These are phyloP conservation scores for Pachyrhynchus sulphureomaculatus DNA, from an alignment of 1,140 invertebrate species.

Conservation along the genomic window DNA sequence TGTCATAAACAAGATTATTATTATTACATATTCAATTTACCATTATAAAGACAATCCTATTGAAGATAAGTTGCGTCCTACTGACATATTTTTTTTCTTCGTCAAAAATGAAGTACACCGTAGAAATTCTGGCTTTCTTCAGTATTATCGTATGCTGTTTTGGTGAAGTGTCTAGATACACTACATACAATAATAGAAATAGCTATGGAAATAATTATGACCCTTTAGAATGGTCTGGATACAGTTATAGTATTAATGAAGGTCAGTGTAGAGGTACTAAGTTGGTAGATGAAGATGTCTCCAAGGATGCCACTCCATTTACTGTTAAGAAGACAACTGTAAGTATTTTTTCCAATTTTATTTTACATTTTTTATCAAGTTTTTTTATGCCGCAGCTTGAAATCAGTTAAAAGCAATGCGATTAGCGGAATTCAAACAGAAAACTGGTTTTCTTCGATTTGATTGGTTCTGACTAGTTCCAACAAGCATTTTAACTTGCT, in stretches of 20 bases:
- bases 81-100: background rate
- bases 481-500: too few relatives aligned
- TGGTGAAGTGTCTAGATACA: too few relatives aligned
- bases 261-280: constrained; percentile 12
- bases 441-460: too few relatives aligned
- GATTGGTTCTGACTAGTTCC: too few relatives aligned
- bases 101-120: background rate
- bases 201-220: background rate
- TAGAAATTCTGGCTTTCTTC: background rate
- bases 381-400: background rate
- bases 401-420: background rate
- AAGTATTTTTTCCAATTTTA: background rate
- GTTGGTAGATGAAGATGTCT: constrained; percentile 19
- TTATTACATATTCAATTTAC: too few relatives aligned
- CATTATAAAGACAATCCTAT: too few relatives aligned
- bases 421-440: too few relatives aligned
- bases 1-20: too few relatives aligned
- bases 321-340: constrained; percentile 20
- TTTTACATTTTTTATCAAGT: background rate
- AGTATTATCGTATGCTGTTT: background rate
- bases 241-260: constrained; percentile 5
- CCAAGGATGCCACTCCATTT: background rate
- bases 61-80: background rate
- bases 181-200: background rate
- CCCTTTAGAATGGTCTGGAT: constrained; percentile 22